These are phyloP conservation scores for Platyrinchus mystaceus DNA, from an alignment of 2,797 vertebrate genomes.

Conservation along the genomic window DNA sequence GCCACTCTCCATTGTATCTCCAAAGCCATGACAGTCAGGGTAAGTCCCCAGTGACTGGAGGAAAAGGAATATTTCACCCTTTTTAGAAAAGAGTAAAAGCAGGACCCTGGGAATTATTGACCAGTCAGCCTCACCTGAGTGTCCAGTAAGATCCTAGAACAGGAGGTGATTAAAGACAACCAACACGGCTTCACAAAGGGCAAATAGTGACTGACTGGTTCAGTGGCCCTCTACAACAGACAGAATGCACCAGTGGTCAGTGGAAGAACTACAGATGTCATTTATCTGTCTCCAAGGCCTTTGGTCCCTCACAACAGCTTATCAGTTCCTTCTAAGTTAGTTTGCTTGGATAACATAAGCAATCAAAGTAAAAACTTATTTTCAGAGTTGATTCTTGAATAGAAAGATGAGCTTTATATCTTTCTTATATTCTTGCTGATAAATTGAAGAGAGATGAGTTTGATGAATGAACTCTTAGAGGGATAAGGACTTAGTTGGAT, in stretches of 20 bases:
- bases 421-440: not conserved
- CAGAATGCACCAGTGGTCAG: not conserved
- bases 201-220: not conserved
- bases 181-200: not conserved
- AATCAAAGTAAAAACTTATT: too few relatives aligned
- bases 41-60: not conserved
- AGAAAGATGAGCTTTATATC: too few relatives aligned
- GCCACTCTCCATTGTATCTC: not conserved
- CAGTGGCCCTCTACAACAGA: not conserved
- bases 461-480: not conserved
- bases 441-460: not conserved
- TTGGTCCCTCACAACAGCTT: not conserved
- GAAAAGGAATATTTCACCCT: not conserved
- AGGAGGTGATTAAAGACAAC: not conserved
- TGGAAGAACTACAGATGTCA: not conserved
- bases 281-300: not conserved
- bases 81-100: not conserved
- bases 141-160: not conserved
- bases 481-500: not conserved
- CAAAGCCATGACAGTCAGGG: not conserved
- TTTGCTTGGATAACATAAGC: too few relatives aligned
- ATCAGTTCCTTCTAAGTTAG: too few relatives aligned
- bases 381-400: too few relatives aligned
- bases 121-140: not conserved
- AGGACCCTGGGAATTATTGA: not conserved